phyloP scores from a whole-genome alignment of 2,888 invertebrate species.

The Ectropis crepuscularia region DNA sequence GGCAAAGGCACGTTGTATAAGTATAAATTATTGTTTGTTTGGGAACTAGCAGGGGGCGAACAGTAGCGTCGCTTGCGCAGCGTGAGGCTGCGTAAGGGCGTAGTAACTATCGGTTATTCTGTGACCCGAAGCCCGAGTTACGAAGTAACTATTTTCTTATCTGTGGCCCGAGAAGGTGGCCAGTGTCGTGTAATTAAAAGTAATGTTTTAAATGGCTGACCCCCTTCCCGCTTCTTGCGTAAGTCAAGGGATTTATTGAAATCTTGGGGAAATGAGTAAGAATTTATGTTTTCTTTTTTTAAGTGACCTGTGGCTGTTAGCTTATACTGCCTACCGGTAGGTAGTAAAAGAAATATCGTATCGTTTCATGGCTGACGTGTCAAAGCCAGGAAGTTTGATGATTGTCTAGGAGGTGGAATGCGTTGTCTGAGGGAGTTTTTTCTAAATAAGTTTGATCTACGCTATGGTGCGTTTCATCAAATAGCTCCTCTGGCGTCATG shows the following conservation, averaged over 20 bases:
- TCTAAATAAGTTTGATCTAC: too few relatives aligned
- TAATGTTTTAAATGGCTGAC: slow-evolving; percentile 34
- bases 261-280: too few relatives aligned
- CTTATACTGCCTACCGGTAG: too few relatives aligned
- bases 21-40: slow-evolving; percentile 60
- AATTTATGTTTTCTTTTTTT: too few relatives aligned
- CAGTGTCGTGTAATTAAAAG: slow-evolving; percentile 51
- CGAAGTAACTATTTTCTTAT: neutral
- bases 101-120: slow-evolving; percentile 3
- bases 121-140: slow-evolving; percentile 44
- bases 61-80: slow-evolving; percentile 76
- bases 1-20: slow-evolving; percentile 16
- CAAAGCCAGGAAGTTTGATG: too few relatives aligned
- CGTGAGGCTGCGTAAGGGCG: slow-evolving; percentile 58
- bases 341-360: too few relatives aligned
- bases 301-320: too few relatives aligned
- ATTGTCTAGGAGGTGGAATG: too few relatives aligned
- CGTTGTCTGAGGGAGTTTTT: too few relatives aligned
- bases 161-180: slow-evolving; percentile 56
- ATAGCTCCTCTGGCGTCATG: too few relatives aligned
- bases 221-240: slow-evolving; percentile 8
- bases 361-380: too few relatives aligned
- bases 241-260: neutral
- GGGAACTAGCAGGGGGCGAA: slow-evolving; percentile 70
- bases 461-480: too few relatives aligned